Percentiles rank a stretch among this genome's conserved stretches.
Conservation (phyloP, 2,113 vertebrate species). For the Falco punctatus region DNA sequence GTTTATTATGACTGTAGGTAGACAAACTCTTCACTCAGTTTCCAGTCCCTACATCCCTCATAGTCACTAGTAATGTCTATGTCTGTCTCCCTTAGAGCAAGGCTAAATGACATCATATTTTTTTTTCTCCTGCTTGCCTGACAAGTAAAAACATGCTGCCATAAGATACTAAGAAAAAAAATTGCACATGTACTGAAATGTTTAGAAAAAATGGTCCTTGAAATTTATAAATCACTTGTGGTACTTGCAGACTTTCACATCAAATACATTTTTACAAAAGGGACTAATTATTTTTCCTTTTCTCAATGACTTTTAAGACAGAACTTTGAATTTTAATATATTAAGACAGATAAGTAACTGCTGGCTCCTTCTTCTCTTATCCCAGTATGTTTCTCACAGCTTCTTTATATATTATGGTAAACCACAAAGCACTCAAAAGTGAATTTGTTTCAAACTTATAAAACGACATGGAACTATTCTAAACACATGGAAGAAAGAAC, state of each 20-base stretch:
- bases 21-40: not conserved
- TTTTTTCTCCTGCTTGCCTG: not conserved
- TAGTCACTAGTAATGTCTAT: not conserved
- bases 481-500: not conserved
- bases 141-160: not conserved
- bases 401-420: not conserved
- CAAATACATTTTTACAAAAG: not conserved
- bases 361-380: not conserved
- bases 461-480: not conserved
- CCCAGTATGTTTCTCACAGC: not conserved
- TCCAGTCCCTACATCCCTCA: not conserved
- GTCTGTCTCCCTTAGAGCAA: not conserved
- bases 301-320: not conserved
- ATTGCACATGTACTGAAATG: not conserved
- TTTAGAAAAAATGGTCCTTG: not conserved
- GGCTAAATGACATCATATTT: not conserved
- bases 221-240: not conserved
- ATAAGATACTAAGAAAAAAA: not conserved
- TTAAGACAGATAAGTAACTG: not conserved
- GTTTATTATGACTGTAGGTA: not conserved
- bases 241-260: not conserved
- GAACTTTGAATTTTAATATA: not conserved
- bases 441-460: not conserved
- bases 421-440: not conserved
- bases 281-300: not conserved